These are phyloP conservation scores for Sphaeridia pumilis DNA, from an alignment of 2,888 invertebrate species.

Conservation along the genomic window DNA sequence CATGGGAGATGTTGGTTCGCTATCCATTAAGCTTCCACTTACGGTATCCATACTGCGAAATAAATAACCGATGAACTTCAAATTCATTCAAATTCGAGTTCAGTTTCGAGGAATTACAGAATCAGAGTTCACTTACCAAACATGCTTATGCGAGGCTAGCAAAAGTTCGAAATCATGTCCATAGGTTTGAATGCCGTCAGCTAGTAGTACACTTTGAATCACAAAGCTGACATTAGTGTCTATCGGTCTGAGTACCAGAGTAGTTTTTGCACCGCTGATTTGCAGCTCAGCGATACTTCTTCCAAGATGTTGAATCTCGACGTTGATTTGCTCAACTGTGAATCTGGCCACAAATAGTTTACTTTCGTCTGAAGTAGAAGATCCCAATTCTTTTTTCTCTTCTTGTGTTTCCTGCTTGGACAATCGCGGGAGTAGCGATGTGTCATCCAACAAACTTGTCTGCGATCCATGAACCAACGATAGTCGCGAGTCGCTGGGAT, in stretches of 20 bases:
- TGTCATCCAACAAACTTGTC: slow-evolving; percentile 19
- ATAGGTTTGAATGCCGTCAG: slow-evolving; percentile 89
- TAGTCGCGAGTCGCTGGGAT: not conserved
- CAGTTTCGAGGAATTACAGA: not conserved
- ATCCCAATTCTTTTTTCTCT: slow-evolving; percentile 6
- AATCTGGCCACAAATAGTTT: slow-evolving; percentile 41
- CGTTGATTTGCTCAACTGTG: slow-evolving; percentile 40
- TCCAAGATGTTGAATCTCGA: slow-evolving; percentile 66
- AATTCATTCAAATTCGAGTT: not conserved
- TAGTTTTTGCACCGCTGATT: slow-evolving; percentile 72
- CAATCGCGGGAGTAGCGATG: not conserved
- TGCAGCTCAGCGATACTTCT: slow-evolving; percentile 86
- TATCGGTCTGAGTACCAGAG: slow-evolving; percentile 58
- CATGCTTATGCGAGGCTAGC: slow-evolving; percentile 87
- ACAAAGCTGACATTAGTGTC: slow-evolving; percentile 69
- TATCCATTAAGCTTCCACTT: slow-evolving; percentile 82
- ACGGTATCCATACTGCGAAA: slow-evolving; percentile 72
- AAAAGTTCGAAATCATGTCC: slow-evolving; percentile 90
- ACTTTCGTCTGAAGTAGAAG: slow-evolving; percentile 3
- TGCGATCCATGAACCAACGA: slow-evolving; percentile 27
- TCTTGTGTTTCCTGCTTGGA: not conserved
- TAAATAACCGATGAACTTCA: slow-evolving; percentile 15
- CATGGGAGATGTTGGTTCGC: slow-evolving; percentile 79
- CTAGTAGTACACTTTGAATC: slow-evolving; percentile 81
- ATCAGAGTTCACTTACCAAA: slow-evolving; percentile 51